These are phyloP conservation scores for Puma concolor DNA, from an alignment of 2,113 vertebrate genomes.

Conservation along the genomic window DNA sequence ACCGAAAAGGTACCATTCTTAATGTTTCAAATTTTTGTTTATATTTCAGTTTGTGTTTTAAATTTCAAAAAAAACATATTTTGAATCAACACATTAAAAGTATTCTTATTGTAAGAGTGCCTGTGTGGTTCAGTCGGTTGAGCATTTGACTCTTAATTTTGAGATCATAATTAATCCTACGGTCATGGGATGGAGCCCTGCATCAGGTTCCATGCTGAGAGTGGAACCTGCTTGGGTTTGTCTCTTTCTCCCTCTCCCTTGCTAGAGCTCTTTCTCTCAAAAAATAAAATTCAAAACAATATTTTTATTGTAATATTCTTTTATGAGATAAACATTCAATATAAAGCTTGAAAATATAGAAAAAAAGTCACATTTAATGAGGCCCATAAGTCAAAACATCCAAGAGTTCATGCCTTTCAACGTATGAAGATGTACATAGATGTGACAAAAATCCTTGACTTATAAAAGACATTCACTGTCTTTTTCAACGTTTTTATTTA, in stretches of 20 bases:
- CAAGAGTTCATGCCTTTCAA: not conserved
- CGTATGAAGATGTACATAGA: not conserved
- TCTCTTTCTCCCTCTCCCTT: too few species aligned
- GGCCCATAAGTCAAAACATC: not conserved
- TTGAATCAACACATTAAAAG: not conserved
- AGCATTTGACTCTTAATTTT: too few species aligned
- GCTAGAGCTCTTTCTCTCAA: too few species aligned
- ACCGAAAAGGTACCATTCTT: accelerated
- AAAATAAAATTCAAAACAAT: too few species aligned
- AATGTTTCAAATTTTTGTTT: not conserved
- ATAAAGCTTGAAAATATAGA: not conserved
- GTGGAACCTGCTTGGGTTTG: too few species aligned
- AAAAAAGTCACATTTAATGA: not conserved
- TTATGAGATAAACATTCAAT: not conserved
- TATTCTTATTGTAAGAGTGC: not conserved
- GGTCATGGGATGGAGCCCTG: too few species aligned
- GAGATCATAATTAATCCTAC: too few species aligned
- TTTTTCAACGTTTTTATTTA: too few species aligned
- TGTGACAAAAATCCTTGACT: not conserved
- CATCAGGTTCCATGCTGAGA: too few species aligned
- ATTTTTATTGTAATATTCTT: not conserved
- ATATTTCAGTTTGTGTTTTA: not conserved
- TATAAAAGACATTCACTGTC: not conserved
- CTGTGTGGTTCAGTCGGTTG: too few species aligned
- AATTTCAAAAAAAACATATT: not conserved